Base-by-base conservation (phyloP, 2,797 vertebrate species). In the Alosa sapidissima region DNA sequence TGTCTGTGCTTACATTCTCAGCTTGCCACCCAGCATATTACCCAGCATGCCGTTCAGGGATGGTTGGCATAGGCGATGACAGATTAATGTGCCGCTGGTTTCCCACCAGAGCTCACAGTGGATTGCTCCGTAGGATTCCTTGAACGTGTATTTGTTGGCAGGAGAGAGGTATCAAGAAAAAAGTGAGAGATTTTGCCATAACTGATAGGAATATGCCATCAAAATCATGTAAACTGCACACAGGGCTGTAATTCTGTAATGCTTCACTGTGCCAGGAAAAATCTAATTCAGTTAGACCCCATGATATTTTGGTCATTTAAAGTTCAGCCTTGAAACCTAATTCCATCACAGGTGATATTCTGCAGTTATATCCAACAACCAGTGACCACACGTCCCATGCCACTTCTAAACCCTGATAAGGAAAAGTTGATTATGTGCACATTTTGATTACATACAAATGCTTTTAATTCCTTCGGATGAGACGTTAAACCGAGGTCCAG, bases 41-140 rank as follows among this genome's bases (percentile, higher is more conserved):
- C 36, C 19, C 72, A 78, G 72, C 72, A 78, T 78, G 72, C 72
- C 41, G 5, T 78, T 16, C 72, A 78, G 36, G 13, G 41, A 78
- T 78, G 72, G 36, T 47, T 78, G 72, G 72, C 72, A 78, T 75
- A 16, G 33, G 3, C 13, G 68, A 78, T 78, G 72, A 78, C 72
- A 78, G 72, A 78, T 78, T 78, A 47, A 78, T 78, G 41, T 47
- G 14, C 72, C 1, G 36, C 72, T 78, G 72, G 16, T 72, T 78
- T 78, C 41, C 72, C 72, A 78, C 72, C 41, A 47, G 41, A 45
- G 41, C 72, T 19, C 33, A 36, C 41, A 19, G 5, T 21, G 8
- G 19, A 47, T 21, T 47, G 72, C 41, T 19, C 14, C 36, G 21
- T 47, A 14, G 14, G 16, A 45, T 78, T 45, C 19, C 6, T 78